Conservation (phyloP, 2,888 invertebrate species). For the Trichogramma evanescens region DNA sequence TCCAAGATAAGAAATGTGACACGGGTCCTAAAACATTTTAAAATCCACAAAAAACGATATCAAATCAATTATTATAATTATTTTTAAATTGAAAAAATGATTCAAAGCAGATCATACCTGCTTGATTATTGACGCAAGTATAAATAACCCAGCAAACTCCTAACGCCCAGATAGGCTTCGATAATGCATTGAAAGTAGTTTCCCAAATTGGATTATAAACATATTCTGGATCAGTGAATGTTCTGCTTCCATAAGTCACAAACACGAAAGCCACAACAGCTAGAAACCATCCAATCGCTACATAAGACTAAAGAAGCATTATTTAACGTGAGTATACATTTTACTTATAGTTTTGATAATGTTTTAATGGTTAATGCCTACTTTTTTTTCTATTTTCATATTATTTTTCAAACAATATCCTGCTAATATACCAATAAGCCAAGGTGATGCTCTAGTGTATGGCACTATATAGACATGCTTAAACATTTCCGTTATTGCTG, state of each 20-base stretch:
- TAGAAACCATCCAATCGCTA: slow-evolving; percentile 26
- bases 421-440: slow-evolving; percentile 20
- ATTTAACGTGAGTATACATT: not conserved
- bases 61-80: not conserved
- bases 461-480: slow-evolving; percentile 15
- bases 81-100: not conserved
- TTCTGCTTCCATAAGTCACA: slow-evolving; percentile 22
- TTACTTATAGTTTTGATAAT: not conserved
- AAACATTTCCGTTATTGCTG: not conserved
- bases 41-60: not conserved
- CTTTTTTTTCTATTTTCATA: not conserved
- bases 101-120: slow-evolving; percentile 37
- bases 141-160: slow-evolving; percentile 51
- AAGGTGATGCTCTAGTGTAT: slow-evolving; percentile 19
- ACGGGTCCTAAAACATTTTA: slow-evolving; percentile 24
- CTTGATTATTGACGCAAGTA: slow-evolving; percentile 49
- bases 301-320: slow-evolving; percentile 13
- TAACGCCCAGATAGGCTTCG: slow-evolving; percentile 48
- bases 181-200: slow-evolving; percentile 45
- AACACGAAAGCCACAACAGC: slow-evolving; percentile 21
- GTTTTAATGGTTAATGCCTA: no score
- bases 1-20: slow-evolving; percentile 24
- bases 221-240: slow-evolving; percentile 37
- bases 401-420: slow-evolving; percentile 14
- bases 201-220: slow-evolving; percentile 39